A percentile compares a stretch with the other conserved stretches of the same genome.
Conservation (phyloP, 2,888 invertebrate species). For the Punctoribates punctum region DNA sequence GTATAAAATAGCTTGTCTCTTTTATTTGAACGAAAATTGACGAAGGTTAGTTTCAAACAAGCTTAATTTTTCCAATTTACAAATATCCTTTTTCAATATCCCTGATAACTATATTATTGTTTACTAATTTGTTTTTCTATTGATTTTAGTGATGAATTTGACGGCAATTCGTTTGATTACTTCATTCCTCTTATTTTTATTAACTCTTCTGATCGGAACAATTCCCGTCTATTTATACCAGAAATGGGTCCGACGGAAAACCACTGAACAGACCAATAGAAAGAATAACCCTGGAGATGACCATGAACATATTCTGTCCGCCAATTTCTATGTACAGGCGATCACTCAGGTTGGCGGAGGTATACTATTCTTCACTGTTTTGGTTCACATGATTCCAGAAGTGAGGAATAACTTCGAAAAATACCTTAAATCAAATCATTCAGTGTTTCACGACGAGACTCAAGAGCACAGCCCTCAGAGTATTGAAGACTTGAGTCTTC, state of each 20-base stretch:
- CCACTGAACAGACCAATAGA: not conserved
- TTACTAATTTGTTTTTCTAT: no score
- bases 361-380: conserved; percentile 73
- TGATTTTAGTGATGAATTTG: not conserved
- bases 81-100: no score
- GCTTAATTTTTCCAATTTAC: no score
- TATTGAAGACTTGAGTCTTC: conserved; percentile 57
- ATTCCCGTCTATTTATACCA: conserved; percentile 40
- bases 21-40: no score
- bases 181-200: conserved; percentile 11
- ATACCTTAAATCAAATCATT: conserved; percentile 25
- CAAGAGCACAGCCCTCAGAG: conserved; percentile 47
- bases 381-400: conserved; percentile 75
- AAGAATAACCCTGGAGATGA: not conserved
- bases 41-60: no score
- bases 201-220: conserved; percentile 40
- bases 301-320: not conserved
- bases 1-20: no score
- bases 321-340: conserved; percentile 26
- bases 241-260: not conserved
- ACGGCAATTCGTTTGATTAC: not conserved
- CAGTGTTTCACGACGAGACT: conserved; percentile 52
- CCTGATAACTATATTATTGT: no score
- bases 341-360: conserved; percentile 66
- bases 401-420: conserved; percentile 63